Evolutionary conservation across 1,140 invertebrate genomes (phyloP).

Genomic region (Chironomus striatipennis): DNA sequence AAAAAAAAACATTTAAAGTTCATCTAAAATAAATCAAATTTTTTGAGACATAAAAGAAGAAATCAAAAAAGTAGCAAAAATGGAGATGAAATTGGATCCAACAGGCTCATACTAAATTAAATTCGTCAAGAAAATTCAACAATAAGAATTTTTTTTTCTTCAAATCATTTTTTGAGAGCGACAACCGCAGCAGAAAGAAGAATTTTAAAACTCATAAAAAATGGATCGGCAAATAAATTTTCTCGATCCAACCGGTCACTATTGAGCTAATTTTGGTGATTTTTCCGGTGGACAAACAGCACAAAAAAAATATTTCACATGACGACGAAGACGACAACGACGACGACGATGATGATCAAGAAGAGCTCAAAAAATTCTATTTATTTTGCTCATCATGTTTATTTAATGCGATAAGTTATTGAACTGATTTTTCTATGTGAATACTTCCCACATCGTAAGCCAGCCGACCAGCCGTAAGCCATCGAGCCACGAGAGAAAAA

Average conservation of each 20-base stretch:
- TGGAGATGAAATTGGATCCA: constrained; percentile 8
- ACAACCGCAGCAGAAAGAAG: neutral
- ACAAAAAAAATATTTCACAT: neutral
- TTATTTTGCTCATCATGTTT: constrained; percentile 21
- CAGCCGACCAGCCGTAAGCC: constrained; percentile 10
- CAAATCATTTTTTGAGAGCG: neutral
- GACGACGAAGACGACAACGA: neutral
- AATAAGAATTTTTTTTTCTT: no score
- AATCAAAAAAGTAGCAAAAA: neutral
- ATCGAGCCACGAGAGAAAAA: neutral
- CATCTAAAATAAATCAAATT: neutral
- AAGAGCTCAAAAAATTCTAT: constrained; percentile 6
- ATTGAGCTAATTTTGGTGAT: neutral
- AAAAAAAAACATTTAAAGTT: neutral
- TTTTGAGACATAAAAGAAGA: neutral
- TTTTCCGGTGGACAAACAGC: neutral
- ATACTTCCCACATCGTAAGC: constrained; percentile 13
- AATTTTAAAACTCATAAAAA: neutral
- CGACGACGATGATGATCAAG: neutral
- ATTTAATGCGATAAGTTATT: constrained; percentile 21
- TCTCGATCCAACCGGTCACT: constrained; percentile 19
- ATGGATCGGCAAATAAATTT: neutral
- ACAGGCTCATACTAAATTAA: neutral
- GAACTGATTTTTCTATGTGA: constrained; percentile 23
- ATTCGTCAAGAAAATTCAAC: neutral